Conservation (phyloP, 1,140 invertebrate genomes). For the Ceratitis capitata region DNA sequence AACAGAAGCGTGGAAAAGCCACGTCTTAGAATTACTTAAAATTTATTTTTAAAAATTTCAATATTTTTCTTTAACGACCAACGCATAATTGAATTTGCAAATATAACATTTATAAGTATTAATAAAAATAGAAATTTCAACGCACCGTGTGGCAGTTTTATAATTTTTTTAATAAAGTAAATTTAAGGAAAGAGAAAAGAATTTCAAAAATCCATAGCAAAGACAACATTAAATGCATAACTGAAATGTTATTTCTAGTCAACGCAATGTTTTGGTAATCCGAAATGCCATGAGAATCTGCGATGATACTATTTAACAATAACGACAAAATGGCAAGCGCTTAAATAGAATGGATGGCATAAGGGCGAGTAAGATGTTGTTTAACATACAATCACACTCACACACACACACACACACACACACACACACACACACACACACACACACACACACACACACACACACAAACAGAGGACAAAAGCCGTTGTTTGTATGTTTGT, state of each 20-base stretch:
- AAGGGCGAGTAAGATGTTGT: background rate
- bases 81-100: too few species aligned
- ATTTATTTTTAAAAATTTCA: too few species aligned
- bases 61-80: too few species aligned
- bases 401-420: background rate
- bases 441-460: background rate
- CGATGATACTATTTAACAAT: background rate
- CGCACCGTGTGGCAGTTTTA: background rate
- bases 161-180: background rate
- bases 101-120: too few species aligned
- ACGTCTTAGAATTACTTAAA: too few species aligned
- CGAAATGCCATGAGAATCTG: background rate
- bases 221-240: background rate
- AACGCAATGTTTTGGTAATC: background rate
- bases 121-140: too few species aligned
- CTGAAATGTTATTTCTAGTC: background rate
- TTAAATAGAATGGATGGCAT: background rate
- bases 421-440: background rate
- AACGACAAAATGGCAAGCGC: background rate
- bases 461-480: too few species aligned
- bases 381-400: background rate
- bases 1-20: too few species aligned
- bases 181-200: background rate
- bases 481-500: too few species aligned
- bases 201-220: background rate